Evolutionary conservation across 2,797 vertebrate species (phyloP).

Genomic region (Sphenodon punctatus): DNA sequence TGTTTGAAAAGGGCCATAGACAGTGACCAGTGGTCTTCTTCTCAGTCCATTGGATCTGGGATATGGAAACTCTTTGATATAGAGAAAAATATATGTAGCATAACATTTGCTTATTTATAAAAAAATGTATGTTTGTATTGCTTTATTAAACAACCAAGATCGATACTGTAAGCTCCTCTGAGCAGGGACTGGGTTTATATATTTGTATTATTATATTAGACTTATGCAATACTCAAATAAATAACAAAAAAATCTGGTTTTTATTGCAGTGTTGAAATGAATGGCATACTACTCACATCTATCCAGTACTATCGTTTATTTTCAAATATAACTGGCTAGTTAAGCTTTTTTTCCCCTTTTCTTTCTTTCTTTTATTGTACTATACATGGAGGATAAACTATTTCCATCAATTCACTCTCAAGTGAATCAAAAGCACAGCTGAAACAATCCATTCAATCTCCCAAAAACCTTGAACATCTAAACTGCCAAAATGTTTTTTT

Average conservation of each 20-base stretch:
- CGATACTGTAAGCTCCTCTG: not conserved
- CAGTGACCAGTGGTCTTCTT: too few species aligned
- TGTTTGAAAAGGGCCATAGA: too few species aligned
- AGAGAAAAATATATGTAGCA: not conserved
- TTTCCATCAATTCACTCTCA: not conserved
- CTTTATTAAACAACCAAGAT: not conserved
- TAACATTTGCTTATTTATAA: not conserved
- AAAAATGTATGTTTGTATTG: not conserved
- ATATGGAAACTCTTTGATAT: not conserved
- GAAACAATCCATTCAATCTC: not conserved
- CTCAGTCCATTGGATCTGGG: not conserved
- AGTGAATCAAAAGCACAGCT: not conserved
- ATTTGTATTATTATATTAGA: not conserved
- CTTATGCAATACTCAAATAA: not conserved
- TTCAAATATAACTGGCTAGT: not conserved
- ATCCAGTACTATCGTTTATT: not conserved
- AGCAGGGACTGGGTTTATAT: not conserved
- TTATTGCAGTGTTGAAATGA: conserved; percentile 3
- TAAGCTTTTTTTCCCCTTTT: not conserved
- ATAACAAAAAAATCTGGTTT: not conserved
- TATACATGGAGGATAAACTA: not conserved
- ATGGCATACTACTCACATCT: not conserved
- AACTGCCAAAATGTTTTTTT: not conserved
- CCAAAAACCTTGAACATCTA: not conserved
- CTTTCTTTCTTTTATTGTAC: too few species aligned